Percentiles rank a stretch among this genome's conserved stretches.
phyloP scores from a whole-genome alignment of 1,140 invertebrate species.

The Nomia melanderi region DNA sequence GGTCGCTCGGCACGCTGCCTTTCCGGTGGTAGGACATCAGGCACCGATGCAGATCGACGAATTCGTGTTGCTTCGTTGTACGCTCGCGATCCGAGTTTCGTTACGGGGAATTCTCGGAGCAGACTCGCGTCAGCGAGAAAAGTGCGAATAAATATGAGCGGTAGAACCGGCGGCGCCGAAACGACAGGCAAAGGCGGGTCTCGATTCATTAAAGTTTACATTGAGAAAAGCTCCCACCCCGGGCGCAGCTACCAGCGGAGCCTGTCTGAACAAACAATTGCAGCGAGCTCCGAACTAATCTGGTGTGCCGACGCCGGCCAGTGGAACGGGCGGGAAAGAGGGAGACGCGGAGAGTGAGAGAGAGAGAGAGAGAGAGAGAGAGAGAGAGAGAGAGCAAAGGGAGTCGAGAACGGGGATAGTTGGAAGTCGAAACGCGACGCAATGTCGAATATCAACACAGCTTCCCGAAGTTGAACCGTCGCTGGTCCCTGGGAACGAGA shows the following conservation, averaged over 20 bases:
- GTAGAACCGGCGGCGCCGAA: not conserved
- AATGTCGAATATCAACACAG: conserved; percentile 57
- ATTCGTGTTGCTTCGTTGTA: too few relatives aligned
- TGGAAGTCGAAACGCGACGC: not conserved
- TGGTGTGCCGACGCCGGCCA: conserved; percentile 30
- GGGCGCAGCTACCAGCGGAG: conserved; percentile 40
- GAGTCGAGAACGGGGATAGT: not conserved
- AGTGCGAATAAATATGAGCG: conserved; percentile 6
- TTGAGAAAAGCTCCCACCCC: conserved; percentile 43
- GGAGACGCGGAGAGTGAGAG: not conserved
- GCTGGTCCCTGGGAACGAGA: not conserved
- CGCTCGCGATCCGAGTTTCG: too few relatives aligned
- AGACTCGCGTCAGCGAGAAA: not conserved
- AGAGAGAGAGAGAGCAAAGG: not conserved
- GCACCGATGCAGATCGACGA: too few relatives aligned
- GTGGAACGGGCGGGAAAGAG: not conserved
- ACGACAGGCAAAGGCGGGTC: conserved; percentile 43
- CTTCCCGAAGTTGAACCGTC: not conserved
- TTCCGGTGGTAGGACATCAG: not conserved
- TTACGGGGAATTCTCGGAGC: too few relatives aligned
- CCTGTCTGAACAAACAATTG: conserved; percentile 58
- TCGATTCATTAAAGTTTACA: conserved; percentile 57
- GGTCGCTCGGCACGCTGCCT: too few relatives aligned
- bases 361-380: not conserved
- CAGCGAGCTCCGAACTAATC: conserved; percentile 58